phyloP scores from a whole-genome alignment of 2,797 vertebrate species.

The Lagorchestes hirsutus region DNA sequence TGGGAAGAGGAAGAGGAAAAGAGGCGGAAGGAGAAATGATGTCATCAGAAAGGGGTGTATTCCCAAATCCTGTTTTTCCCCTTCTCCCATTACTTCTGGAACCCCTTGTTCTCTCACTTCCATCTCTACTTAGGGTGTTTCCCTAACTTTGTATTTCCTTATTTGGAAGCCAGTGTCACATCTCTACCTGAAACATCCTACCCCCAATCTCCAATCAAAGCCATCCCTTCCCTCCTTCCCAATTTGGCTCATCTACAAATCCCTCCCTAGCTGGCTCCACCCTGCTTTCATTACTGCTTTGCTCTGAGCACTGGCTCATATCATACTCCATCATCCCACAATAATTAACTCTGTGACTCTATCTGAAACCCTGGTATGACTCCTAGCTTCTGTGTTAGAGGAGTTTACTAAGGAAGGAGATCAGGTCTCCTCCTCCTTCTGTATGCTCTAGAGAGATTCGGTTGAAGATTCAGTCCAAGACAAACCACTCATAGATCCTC shows the following conservation, averaged over 20 bases:
- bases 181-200: not conserved
- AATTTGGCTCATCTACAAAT: not conserved
- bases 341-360: not conserved
- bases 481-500: not conserved
- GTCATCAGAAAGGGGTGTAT: not conserved
- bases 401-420: not conserved
- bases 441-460: not conserved
- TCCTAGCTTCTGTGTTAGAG: not conserved
- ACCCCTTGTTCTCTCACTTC: not conserved
- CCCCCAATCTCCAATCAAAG: not conserved
- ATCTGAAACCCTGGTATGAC: not conserved
- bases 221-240: not conserved
- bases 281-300: not conserved
- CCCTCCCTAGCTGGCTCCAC: not conserved
- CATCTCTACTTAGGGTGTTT: not conserved
- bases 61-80: not conserved
- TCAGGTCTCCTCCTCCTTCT: not conserved
- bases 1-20: not conserved
- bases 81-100: not conserved
- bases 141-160: not conserved
- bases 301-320: not conserved
- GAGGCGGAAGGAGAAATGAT: conserved; percentile 43
- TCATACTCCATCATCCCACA: not conserved
- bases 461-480: not conserved
- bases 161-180: not conserved